These are phyloP conservation scores for Arothron firmamentum DNA, from an alignment of 2,113 vertebrate genomes.

Conservation along the genomic window DNA sequence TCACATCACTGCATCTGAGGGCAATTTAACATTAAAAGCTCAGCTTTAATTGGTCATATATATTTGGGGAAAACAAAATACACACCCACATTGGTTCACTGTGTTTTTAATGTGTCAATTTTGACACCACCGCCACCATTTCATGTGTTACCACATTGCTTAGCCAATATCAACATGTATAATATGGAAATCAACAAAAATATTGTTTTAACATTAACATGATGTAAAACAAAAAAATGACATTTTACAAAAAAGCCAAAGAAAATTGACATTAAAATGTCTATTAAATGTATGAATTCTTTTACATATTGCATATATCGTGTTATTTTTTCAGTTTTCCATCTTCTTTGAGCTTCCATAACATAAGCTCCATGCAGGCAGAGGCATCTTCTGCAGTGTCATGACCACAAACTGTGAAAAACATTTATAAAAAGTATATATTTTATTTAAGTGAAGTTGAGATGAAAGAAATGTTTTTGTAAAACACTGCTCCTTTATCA, in stretches of 20 bases:
- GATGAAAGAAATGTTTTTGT: not conserved
- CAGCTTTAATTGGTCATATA: constrained; percentile 23
- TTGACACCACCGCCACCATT: not conserved
- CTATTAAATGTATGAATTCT: not conserved
- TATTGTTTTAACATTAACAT: not conserved
- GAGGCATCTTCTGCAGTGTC: constrained; percentile 75
- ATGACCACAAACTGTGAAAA: constrained; percentile 68
- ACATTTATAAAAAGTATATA: constrained; percentile 16
- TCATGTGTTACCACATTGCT: constrained; percentile 2
- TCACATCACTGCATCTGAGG: constrained; percentile 26
- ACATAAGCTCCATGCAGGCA: constrained; percentile 81
- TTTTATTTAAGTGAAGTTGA: constrained; percentile 14
- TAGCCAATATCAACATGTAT: constrained; percentile 10
- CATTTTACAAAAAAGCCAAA: constrained; percentile 1
- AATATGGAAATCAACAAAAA: constrained; percentile 1
- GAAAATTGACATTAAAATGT: not conserved
- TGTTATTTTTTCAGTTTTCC: constrained; percentile 69
- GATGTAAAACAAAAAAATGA: constrained; percentile 15
- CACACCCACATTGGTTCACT: not conserved
- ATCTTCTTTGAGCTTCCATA: constrained; percentile 80
- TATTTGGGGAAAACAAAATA: not conserved
- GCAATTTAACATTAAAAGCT: constrained; percentile 1
- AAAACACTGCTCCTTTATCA: too few species aligned
- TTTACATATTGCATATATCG: constrained; percentile 12
- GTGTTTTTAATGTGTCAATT: constrained; percentile 43